A percentile compares a stretch with the other conserved stretches of the same genome.
Evolutionary conservation across 64 coral and sea anemone genomes (phyloP).

Genomic region (Acropora yongei): DNA sequence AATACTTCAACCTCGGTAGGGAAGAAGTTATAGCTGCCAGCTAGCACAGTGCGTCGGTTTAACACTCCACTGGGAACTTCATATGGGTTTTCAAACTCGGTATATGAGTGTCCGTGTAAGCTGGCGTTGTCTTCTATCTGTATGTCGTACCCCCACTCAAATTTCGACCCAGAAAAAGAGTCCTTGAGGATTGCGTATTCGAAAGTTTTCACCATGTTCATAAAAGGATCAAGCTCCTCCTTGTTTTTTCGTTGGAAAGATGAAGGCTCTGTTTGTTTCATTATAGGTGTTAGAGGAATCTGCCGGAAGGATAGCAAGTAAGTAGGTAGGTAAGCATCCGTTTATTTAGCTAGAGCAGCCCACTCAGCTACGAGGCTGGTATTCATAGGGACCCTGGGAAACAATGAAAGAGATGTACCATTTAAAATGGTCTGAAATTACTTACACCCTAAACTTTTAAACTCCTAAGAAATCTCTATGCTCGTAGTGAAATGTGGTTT

Average conservation of each 20-base stretch:
- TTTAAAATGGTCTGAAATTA: no score
- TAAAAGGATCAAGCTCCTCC: not conserved
- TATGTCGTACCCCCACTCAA: not conserved
- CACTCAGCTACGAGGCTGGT: no score
- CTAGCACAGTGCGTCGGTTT: not conserved
- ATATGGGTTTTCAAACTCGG: not conserved
- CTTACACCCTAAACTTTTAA: no score
- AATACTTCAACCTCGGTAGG: not conserved
- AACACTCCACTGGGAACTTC: not conserved
- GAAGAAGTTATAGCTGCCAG: not conserved
- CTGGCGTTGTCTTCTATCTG: not conserved
- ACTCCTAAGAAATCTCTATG: no score
- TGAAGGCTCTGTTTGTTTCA: not conserved
- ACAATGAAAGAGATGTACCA: no score
- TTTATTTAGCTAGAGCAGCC: no score
- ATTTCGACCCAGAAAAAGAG: not conserved
- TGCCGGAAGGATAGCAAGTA: no score
- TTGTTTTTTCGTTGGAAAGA: not conserved
- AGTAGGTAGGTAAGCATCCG: no score
- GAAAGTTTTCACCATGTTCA: not conserved
- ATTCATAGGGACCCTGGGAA: no score
- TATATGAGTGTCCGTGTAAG: not conserved
- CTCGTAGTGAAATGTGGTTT: no score
- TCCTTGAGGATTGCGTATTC: not conserved
- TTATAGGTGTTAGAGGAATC: no score